Base-by-base conservation (phyloP, 2,888 invertebrate species). In the Gasteruption jaculator region DNA sequence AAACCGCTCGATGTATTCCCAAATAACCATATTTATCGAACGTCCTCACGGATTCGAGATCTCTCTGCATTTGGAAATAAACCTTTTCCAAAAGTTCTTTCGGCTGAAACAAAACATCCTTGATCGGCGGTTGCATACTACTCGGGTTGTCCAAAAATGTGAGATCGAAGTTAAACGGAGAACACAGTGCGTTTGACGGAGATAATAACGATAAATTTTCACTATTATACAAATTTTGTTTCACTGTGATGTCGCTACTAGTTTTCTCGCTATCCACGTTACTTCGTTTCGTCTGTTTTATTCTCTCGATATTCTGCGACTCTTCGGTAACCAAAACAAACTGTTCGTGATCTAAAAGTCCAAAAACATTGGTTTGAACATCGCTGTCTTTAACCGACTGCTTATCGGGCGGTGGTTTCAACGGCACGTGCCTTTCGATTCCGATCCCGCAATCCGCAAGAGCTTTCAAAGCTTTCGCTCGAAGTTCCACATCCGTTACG, bases 1-100 rank as follows among this genome's bases (percentile, higher is more conserved):
- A 5, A 6, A 67, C 61, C 2, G 66, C 65, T 38, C 35, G 56
- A 36, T 69, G 69, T 46, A 69, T 61, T 6, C 52, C 58, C 14
- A 66, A 37, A 35, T 56, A 40, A 7, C 69, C 69, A 11, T 56
- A 43, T 2, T 52, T 43, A 39, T 68, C 60, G 19, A 40, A 56
- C 4, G 45, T 38, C 14, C 48, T 56, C 14, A 50, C 43, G 22
- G 33, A 41, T 14, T 47, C 29, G 15, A 58, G 61, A 38, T 69
- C 69, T 16, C 11, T 42, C 26, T 55, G 32, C 22, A 69, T 29
- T 34, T 61, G 51, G 1, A 37, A 32, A 4, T 43, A 20, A 6
- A 57, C 24, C 10, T 39, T 46, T 5, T 38, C 37, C 8, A 42
- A 38, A 1, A 51, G 24, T 2, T 38, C 30, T 41, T 40, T 45